phyloP scores from a whole-genome alignment of 1,140 invertebrate genomes.

The Chymomyza costata region DNA sequence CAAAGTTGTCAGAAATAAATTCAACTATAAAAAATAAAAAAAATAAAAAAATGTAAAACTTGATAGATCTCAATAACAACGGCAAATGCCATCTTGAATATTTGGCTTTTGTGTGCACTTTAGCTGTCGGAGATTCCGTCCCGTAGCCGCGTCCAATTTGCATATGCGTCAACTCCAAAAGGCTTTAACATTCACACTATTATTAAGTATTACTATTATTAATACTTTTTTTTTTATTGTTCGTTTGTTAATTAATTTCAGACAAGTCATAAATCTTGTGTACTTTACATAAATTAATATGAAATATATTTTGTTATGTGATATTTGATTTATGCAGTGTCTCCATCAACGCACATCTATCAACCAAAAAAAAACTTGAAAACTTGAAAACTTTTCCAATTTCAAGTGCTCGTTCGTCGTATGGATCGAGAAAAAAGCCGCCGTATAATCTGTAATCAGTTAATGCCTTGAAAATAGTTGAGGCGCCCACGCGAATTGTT shows the following conservation, averaged over 20 bases:
- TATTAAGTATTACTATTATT: slow-evolving; percentile 29
- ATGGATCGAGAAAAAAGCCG: too few relatives aligned
- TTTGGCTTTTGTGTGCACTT: slow-evolving; percentile 14
- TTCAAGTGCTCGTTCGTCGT: too few relatives aligned
- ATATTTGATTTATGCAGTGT: slow-evolving; percentile 59
- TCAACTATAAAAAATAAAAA: background rate
- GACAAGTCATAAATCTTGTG: slow-evolving; percentile 56
- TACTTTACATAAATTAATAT: slow-evolving; percentile 71
- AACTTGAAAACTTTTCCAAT: background rate
- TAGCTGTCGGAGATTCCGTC: slow-evolving; percentile 24
- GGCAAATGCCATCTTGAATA: slow-evolving; percentile 9
- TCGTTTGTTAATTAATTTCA: slow-evolving; percentile 56
- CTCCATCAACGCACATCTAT: slow-evolving; percentile 55
- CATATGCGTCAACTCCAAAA: slow-evolving; percentile 38
- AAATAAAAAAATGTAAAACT: background rate
- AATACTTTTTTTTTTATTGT: slow-evolving; percentile 14
- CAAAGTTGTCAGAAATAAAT: slow-evolving; percentile 41
- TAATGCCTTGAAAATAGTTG: too few relatives aligned
- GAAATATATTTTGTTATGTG: slow-evolving; percentile 58
- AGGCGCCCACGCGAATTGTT: slow-evolving; percentile 16
- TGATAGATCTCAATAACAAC: slow-evolving; percentile 38
- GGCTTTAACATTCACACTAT: slow-evolving; percentile 35
- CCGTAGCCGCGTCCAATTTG: slow-evolving; percentile 46
- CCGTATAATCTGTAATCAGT: too few relatives aligned
- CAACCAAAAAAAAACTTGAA: slow-evolving; percentile 23